Base-by-base conservation (phyloP, 2,888 invertebrate genomes). In the Coenonympha glycerion region DNA sequence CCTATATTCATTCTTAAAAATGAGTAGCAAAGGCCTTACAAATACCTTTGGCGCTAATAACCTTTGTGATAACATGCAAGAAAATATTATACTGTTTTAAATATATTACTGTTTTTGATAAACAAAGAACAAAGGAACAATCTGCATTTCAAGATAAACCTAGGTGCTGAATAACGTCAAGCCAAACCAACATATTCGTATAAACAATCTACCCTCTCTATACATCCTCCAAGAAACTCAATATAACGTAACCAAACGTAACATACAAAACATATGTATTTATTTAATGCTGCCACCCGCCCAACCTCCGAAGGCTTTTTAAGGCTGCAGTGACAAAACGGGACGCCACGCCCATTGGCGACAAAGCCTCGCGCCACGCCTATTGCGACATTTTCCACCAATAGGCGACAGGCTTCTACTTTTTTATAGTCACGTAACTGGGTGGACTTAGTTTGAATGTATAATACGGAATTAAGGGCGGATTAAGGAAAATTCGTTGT, bases 281-380 rank as follows among this genome's bases (percentile, higher is more conserved):
- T 47, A 49, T 47, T 46, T 41, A 31, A 40, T 46, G 44, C 48
- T 34, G 41, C 52, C 61, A 60, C 62, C 67, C 61, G 52, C 58
- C 59, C 58, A 57, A 52, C 61, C 64, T 68, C 55, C 26, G 21
- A 59, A 78, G 73, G 71, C 75, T 81, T 80, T 84, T 82, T 76
- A 78, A 70, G 65, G 64, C 65, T 63, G 59, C 81, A 79, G 74
- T 85, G 84, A 86, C 85, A 84, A 71, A 70, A 65, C 67, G 53
- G 69, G 70, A 60, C 64, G 68, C 74, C 85, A 85, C 86, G 85
- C 86, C 86, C 69, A 69, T 79, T 77, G 79, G 85, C 82, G 86
- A 86, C 85, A 86, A 80, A 78, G 68, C 68, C 70, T 71, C 59
- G 54, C 49, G 65, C 74, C 84, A 85, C 86, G 85, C 86, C 86